Evolutionary conservation across 2,797 vertebrate genomes (phyloP).

Genomic region (Synanceia verrucosa): DNA sequence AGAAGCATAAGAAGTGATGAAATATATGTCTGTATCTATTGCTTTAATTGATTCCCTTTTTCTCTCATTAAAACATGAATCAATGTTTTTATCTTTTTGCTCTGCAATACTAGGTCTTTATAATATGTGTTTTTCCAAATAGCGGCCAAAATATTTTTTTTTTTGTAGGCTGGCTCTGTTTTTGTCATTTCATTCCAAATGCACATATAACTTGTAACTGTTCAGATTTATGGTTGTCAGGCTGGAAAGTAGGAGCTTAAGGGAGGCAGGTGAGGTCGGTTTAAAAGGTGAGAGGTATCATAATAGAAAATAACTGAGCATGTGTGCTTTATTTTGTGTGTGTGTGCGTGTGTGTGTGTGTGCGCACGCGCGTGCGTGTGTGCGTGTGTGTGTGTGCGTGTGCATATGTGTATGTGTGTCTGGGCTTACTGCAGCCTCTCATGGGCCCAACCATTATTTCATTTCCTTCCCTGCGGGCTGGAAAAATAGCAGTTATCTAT

Average conservation of each 20-base stretch:
- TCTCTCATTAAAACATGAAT: not conserved
- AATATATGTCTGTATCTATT: not conserved
- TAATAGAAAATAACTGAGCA: constrained; percentile 14
- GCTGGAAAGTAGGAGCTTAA: constrained; percentile 26
- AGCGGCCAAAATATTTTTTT: not conserved
- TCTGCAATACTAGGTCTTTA: not conserved
- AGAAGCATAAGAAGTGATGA: not conserved
- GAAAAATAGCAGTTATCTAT: constrained; percentile 79
- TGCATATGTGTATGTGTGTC: too few species aligned
- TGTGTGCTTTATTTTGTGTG: constrained; percentile 8
- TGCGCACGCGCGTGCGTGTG: constrained; percentile 7
- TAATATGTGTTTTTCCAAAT: not conserved
- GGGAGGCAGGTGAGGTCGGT: constrained; percentile 30
- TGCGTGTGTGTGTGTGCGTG: constrained; percentile 10
- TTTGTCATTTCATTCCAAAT: constrained; percentile 37
- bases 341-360: constrained; percentile 11
- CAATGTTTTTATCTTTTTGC: not conserved
- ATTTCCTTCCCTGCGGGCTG: constrained; percentile 60
- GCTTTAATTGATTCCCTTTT: not conserved
- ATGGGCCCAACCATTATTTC: constrained; percentile 61
- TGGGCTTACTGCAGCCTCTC: constrained; percentile 29
- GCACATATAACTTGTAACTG: constrained; percentile 11
- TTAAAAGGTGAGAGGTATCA: constrained; percentile 34
- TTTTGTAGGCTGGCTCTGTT: constrained; percentile 16
- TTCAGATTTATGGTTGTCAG: constrained; percentile 40